Base-by-base conservation (phyloP, 2,797 vertebrate genomes). In the Mus minutoides region DNA sequence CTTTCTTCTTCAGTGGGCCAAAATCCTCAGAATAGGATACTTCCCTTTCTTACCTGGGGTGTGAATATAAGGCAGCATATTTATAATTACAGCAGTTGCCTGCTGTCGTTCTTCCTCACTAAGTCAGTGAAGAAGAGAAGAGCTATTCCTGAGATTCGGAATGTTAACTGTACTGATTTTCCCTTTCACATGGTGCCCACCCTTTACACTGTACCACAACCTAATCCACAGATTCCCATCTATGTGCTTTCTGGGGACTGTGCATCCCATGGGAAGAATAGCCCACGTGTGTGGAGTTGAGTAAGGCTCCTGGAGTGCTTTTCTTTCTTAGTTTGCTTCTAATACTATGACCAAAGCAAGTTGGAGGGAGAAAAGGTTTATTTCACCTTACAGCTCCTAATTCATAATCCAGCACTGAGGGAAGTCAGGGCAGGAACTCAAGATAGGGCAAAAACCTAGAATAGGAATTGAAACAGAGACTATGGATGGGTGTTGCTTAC, bases 1-100 rank as follows among this genome's bases (percentile, higher is more conserved):
- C 43, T 96, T 94, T 90, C 60, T 89, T 86, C 31, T 90, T 90
- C 78, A 54, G 34, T 60, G 90, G 46, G 46, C 64, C 56, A 92
- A 69, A 94, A 34, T 80, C 37, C 22, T 92, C 62, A 90, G 83
- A 95, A 77, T 71, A 78, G 14, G 40, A 69, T 16, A 62, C 13
- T 91, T 54, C 17, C 49, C 24, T 77, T 85, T 92, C 52, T n/a
- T 88, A 58, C 16, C 37, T 79, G 26, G 14, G 34, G 60, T 49
- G 16, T 40, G 67, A 64, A 73, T 75, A 31, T 40, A 88, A 75
- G 69, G 26, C 37, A 73, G 49, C 24, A 73, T 21, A 49, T 12
- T 37, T 49, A 31, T 29, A 64, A 31, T 64, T 29, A 29, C 26
- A 67, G 14, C 52, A 75, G 58, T 22, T 58, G 52, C n/a, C 24